Evolutionary conservation across 2,888 invertebrate genomes (phyloP), one percentile per base, ranked within the genome.

Genomic region (Adelognathus sp.): DNA sequence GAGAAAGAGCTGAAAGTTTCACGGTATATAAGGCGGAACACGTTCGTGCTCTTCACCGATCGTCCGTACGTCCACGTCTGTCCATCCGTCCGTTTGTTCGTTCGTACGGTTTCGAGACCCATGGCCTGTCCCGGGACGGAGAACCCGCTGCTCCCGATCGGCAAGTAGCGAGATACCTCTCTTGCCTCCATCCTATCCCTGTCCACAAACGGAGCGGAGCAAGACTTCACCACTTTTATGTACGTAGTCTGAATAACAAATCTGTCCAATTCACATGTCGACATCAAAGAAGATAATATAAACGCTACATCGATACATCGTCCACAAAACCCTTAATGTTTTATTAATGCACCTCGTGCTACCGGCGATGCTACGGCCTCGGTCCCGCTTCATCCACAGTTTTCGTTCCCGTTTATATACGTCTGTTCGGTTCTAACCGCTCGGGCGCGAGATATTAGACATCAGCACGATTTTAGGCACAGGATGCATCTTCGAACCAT

Each of bases 241-340:
- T 90, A 89, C 90, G 90, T 87, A 91, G 90, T 88, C 90, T 91
- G 91, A 91, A 91, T 91, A 91, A 91, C 91, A 91, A 91, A 91
- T 91, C 91, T 91, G 91, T 91, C 91, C 91, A 91, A 91, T 91
- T 91, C 91, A 91, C 90, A 91, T 91, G 91, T 91, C 91, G 91
- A 91, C 91, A 91, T 91, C 91, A 90, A 91, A 91, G 91, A 91
- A 91, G 91, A 91, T 91, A 91, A 91, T 91, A 91, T 91, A 91
- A 91, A 91, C 91, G 90, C 91, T 91, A 90, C 91, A 90, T 90
- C 91, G 91, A 91, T 91, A 91, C 90, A 91, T 91, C 90, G 88
- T 90, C 91, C 87, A 88, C 90, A 90, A 91, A 91, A 90, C 89
- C 90, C 85, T 90, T 91, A 89, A 91, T 91, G 91, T 91, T 91